Conservation (phyloP, 2,113 vertebrate species). For the Chaetura pelagica region DNA sequence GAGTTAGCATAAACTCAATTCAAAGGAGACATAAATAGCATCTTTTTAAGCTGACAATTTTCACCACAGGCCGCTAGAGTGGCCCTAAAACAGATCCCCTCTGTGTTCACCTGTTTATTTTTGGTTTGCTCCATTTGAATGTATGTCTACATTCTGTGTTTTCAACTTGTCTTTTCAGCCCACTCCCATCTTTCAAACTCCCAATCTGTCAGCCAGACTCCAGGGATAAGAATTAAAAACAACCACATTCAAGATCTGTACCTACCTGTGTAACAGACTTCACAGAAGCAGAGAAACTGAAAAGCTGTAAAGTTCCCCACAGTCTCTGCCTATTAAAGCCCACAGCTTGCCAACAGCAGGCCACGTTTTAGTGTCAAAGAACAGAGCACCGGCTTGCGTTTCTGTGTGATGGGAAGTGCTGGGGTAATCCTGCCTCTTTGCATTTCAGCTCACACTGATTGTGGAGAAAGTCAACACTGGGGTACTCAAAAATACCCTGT, state of each 20-base stretch:
- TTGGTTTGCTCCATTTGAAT: slow-evolving; percentile 45
- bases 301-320: slow-evolving; percentile 6
- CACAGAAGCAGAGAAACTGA: not conserved
- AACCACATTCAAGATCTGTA: slow-evolving; percentile 19
- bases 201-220: slow-evolving; percentile 20
- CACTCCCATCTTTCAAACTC: not conserved
- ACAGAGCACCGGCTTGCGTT: not conserved
- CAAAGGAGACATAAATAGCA: not conserved
- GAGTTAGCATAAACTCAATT: not conserved
- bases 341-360: slow-evolving; percentile 16
- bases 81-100: slow-evolving; percentile 56
- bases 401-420: not conserved
- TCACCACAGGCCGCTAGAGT: slow-evolving; percentile 53
- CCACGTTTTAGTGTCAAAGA: not conserved
- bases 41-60: slow-evolving; percentile 61
- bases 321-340: slow-evolving; percentile 16
- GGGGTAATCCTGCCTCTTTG: not conserved
- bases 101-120: slow-evolving; percentile 62
- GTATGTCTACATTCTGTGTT: slow-evolving; percentile 6
- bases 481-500: slow-evolving; percentile 23
- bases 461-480: not conserved
- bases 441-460: not conserved
- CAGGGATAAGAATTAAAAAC: slow-evolving; percentile 43
- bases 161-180: slow-evolving; percentile 18
- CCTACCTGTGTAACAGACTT: not conserved